phyloP scores from a whole-genome alignment of 2,797 vertebrate species.

The Neosilurus hyrtlii region DNA sequence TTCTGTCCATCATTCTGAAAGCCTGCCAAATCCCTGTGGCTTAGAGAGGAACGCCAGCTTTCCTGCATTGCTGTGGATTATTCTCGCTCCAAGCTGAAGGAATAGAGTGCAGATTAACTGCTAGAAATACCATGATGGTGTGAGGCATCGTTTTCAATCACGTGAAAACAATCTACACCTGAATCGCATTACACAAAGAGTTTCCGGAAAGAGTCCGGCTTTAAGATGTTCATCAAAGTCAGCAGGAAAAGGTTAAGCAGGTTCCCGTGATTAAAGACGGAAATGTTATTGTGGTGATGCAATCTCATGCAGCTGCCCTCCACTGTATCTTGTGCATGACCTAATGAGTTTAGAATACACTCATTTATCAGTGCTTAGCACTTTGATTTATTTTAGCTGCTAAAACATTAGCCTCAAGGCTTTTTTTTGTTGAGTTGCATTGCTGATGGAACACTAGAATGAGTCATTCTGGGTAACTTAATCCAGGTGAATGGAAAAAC shows the following conservation, averaged over 20 bases:
- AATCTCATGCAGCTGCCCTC: conserved; percentile 9
- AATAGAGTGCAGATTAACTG: conserved; percentile 25
- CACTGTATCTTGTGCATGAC: conserved; percentile 9
- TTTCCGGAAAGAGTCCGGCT: not conserved
- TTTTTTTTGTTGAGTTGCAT: conserved; percentile 34
- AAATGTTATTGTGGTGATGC: conserved; percentile 17
- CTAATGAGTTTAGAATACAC: conserved; percentile 33
- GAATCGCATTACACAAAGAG: conserved; percentile 1
- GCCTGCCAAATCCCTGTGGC: conserved; percentile 42
- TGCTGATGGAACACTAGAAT: conserved; percentile 26
- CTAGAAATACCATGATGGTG: not conserved
- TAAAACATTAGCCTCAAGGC: conserved; percentile 40
- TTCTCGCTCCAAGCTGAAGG: conserved; percentile 18
- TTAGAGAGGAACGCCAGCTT: conserved; percentile 34
- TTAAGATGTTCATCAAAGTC: conserved; percentile 19
- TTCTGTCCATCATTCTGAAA: conserved; percentile 59
- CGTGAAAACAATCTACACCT: not conserved
- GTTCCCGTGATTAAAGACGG: conserved; percentile 32
- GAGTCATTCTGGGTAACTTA: conserved; percentile 60
- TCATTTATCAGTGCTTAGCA: conserved; percentile 36
- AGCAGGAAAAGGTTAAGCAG: not conserved
- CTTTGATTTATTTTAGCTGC: conserved; percentile 42
- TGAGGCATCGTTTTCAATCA: not conserved
- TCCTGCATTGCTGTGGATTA: conserved; percentile 14
- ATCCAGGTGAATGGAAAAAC: conserved; percentile 59